These are phyloP conservation scores for Podiceps cristatus DNA, from an alignment of 2,113 vertebrate genomes.

Conservation along the genomic window DNA sequence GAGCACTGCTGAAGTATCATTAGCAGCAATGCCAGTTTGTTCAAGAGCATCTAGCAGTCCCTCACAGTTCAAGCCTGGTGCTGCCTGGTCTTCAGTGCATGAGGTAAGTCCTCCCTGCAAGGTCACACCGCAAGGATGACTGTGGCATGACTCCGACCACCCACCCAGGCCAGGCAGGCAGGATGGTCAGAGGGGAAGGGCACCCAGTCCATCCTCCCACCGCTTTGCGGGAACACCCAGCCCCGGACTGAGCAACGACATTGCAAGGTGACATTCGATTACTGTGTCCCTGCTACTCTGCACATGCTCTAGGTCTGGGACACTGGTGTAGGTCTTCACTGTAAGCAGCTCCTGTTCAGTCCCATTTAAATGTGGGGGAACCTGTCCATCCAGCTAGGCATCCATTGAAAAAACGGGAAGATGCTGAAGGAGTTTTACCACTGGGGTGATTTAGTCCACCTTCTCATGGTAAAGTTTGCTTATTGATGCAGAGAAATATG, in stretches of 20 bases:
- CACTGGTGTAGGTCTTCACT: not conserved
- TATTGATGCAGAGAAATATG: not conserved
- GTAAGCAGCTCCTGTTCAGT: not conserved
- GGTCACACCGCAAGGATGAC: not conserved
- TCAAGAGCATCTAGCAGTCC: not conserved
- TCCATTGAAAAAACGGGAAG: not conserved
- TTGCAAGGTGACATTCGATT: not conserved
- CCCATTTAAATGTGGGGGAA: not conserved
- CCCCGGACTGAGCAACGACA: not conserved
- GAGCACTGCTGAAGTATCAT: not conserved
- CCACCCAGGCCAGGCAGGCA: not conserved
- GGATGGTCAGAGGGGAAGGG: not conserved
- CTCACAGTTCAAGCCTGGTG: not conserved
- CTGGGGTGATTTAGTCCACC: not conserved
- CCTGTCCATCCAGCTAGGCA: not conserved
- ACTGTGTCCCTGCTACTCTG: not conserved
- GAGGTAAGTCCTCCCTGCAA: not conserved
- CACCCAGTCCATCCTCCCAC: not conserved
- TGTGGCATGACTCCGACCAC: not conserved
- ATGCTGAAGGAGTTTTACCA: not conserved
- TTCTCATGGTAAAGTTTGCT: not conserved
- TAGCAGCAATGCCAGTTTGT: not conserved
- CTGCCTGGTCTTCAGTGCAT: not conserved
- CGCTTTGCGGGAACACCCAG: not conserved
- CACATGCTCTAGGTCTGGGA: not conserved